These are phyloP conservation scores for Sphinx pinastri DNA, from an alignment of 2,888 invertebrate genomes.

Conservation along the genomic window DNA sequence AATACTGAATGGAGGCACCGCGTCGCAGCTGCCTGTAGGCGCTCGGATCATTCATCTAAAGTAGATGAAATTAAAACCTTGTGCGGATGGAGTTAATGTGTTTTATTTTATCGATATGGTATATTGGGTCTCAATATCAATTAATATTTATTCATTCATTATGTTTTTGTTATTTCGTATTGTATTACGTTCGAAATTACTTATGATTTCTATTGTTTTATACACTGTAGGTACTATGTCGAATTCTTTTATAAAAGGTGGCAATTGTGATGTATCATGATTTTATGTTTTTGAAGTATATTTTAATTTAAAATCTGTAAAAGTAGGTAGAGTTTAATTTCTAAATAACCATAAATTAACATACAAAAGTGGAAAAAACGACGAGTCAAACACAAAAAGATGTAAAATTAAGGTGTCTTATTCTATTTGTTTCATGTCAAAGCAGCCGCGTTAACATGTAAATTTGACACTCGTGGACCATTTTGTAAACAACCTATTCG, in stretches of 20 bases:
- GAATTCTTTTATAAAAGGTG: too few relatives aligned
- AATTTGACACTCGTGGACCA: neutral
- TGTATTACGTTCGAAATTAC: too few relatives aligned
- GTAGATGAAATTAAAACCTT: constrained; percentile 11
- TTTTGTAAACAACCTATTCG: neutral
- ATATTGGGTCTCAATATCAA: too few relatives aligned
- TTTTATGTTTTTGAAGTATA: too few relatives aligned
- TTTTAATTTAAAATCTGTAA: too few relatives aligned
- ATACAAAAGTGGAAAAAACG: neutral
- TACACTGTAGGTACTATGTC: too few relatives aligned
- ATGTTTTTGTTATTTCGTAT: too few relatives aligned
- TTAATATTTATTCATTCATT: too few relatives aligned
- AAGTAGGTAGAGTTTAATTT: too few relatives aligned
- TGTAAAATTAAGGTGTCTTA: neutral
- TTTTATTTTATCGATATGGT: neutral
- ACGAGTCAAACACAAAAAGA: neutral
- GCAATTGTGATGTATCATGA: too few relatives aligned
- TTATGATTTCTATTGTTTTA: too few relatives aligned
- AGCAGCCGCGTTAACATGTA: neutral
- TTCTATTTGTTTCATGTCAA: neutral
- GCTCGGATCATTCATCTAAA: constrained; percentile 19
- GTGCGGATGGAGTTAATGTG: neutral
- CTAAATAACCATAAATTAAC: neutral
- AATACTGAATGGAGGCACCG: constrained; percentile 30
- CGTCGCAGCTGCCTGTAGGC: constrained; percentile 22